Base-by-base conservation (phyloP, 2,113 vertebrate genomes). In the Galemys pyrenaicus region DNA sequence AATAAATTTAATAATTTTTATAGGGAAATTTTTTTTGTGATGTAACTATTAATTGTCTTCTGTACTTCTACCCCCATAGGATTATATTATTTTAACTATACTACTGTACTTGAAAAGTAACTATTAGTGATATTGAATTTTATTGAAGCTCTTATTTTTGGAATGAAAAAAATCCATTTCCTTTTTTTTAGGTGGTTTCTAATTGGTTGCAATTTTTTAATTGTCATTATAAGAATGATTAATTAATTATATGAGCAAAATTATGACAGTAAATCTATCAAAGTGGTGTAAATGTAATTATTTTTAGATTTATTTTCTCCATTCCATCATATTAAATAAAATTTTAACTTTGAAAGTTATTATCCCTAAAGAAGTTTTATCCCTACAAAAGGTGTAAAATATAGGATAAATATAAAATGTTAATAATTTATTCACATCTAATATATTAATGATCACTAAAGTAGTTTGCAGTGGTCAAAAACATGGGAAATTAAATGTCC, bases 371-470 rank as follows among this genome's bases (percentile, higher is more conserved):
- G 58, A 77, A 86, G 26, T 41, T 65, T 58, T 74, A 37, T 74
- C 0, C 20, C 10, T 56, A 84, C 44, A 8, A 73, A 64, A 77
- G 80, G 26, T 44, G 64, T 70, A 60, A 92, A 89, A 64, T 44
- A 89, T n/a, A 28, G 8, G 15, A 81, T 75, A 90, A 95, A 92
- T 67, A 74, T 73, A 17, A 79, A 88, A 87, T 64, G 5, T 87
- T 68, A 91, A 64, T 44, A 87, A 58, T 1, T 82, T 78, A 58
- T 46, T 89, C 8, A 84, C 1, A 89, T 58, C 5, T 75, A 39
- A n/a, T 13, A 44, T 44, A 17, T 95, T 91, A 44, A 58, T 62
- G 4, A 80, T 19, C 9, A 85, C 30, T 35, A 73, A 3, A 74
- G 1, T 17, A 78, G 28, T 75, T 87, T 64, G 5, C 3, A 70